These are phyloP conservation scores for Eptesicus fuscus DNA, from an alignment of 2,113 vertebrate species.

Conservation along the genomic window DNA sequence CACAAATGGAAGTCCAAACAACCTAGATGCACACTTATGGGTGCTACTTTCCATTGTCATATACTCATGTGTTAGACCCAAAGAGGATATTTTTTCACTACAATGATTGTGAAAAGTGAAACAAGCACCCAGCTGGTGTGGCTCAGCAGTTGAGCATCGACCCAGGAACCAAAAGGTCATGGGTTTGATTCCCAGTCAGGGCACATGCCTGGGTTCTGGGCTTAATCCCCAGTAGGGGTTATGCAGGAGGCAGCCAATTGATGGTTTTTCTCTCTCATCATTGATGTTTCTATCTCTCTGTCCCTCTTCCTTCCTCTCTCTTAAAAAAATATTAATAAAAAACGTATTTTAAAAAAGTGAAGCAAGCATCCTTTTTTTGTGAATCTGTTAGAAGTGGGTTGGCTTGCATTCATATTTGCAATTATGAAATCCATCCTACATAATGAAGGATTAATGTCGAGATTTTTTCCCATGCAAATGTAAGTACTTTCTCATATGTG, in stretches of 20 bases:
- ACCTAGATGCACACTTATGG: background rate
- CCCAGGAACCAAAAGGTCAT: too few relatives aligned
- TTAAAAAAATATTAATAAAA: too few relatives aligned
- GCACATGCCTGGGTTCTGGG: too few relatives aligned
- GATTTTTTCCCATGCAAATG: background rate
- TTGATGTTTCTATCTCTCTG: too few relatives aligned
- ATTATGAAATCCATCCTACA: background rate
- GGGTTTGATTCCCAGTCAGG: too few relatives aligned
- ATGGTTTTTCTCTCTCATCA: too few relatives aligned
- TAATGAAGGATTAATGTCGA: background rate
- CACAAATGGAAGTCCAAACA: background rate
- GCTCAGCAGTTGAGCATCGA: too few relatives aligned
- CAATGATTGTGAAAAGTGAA: background rate
- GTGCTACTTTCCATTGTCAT: background rate
- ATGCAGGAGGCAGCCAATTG: too few relatives aligned
- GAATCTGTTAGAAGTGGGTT: background rate
- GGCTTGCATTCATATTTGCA: background rate
- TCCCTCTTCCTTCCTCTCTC: too few relatives aligned
- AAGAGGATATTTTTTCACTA: background rate
- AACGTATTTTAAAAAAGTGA: too few relatives aligned
- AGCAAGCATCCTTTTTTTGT: background rate
- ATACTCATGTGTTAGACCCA: too few relatives aligned
- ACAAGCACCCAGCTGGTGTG: background rate
- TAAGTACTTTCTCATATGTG: background rate
- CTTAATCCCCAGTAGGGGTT: too few relatives aligned